Percentiles rank a stretch among this genome's conserved stretches.
These are phyloP conservation scores for Pachycephala philippinensis DNA, from an alignment of 2,113 vertebrate genomes.

Conservation along the genomic window DNA sequence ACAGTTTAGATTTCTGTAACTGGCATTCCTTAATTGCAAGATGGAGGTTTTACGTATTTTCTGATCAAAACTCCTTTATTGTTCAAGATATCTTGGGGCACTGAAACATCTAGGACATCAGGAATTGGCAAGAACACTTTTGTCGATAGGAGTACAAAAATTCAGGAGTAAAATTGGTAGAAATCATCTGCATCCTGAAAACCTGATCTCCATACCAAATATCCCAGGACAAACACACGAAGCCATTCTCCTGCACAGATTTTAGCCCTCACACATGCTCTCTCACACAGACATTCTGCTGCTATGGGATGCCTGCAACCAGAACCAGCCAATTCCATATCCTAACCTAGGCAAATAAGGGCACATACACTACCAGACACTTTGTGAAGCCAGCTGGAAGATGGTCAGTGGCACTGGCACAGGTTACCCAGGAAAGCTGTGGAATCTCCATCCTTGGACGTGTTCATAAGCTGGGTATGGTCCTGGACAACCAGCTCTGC, in stretches of 20 bases:
- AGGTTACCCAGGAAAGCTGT: not conserved
- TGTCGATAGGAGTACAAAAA: not conserved
- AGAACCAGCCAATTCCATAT: not conserved
- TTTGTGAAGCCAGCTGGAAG: not conserved
- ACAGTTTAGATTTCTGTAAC: not conserved
- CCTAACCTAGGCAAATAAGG: not conserved
- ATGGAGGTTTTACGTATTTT: not conserved
- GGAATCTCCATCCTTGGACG: not conserved
- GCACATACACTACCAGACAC: not conserved
- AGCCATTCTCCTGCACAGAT: not conserved
- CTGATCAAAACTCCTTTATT: not conserved
- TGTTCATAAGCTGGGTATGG: accelerated
- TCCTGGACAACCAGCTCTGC: not conserved
- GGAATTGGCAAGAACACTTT: not conserved
- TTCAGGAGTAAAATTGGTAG: not conserved
- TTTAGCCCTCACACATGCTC: not conserved
- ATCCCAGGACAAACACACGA: not conserved
- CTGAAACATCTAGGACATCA: not conserved
- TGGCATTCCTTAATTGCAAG: not conserved
- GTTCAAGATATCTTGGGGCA: not conserved
- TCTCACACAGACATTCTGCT: not conserved
- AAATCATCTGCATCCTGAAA: not conserved
- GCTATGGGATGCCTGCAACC: not conserved
- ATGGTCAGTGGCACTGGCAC: not conserved
- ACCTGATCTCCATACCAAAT: not conserved